These are phyloP conservation scores for Rhinoptilus africanus DNA, from an alignment of 2,113 vertebrate genomes.

Conservation along the genomic window DNA sequence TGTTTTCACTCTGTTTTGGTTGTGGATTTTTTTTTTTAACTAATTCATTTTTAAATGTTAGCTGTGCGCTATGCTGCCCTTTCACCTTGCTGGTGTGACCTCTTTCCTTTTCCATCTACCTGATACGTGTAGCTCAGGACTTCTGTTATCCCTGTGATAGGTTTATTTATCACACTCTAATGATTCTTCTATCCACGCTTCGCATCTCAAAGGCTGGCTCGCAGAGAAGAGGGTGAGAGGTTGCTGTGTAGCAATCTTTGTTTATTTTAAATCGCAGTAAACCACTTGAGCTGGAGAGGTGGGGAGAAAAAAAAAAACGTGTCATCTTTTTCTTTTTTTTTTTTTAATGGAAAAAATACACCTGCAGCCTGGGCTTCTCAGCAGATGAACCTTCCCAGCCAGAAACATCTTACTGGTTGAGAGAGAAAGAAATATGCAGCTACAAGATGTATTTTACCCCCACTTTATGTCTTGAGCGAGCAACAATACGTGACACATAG, in stretches of 20 bases:
- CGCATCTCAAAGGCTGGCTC: neutral
- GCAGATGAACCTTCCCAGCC: neutral
- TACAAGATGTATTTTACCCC: neutral
- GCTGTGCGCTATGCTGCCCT: neutral
- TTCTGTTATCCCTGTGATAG: conserved; percentile 24
- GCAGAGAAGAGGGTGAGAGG: conserved; percentile 9
- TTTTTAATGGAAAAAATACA: neutral
- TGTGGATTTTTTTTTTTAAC: neutral
- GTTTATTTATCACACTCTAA: conserved; percentile 63
- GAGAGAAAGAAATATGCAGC: neutral
- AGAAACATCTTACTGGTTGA: neutral
- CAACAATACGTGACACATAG: neutral
- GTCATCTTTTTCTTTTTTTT: neutral
- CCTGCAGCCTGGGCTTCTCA: neutral
- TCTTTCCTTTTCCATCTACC: conserved; percentile 1
- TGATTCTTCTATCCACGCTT: neutral
- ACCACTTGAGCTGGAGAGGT: neutral
- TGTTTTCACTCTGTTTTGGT: neutral
- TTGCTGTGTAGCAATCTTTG: conserved; percentile 51
- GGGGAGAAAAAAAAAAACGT: neutral
- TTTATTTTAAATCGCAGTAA: conserved; percentile 53
- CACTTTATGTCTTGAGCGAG: neutral
- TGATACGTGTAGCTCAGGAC: neutral
- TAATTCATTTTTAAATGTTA: conserved; percentile 21
- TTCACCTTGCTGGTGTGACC: neutral